Evolutionary conservation across 2,888 invertebrate species (phyloP).

Genomic region (Bellardia bayeri): DNA sequence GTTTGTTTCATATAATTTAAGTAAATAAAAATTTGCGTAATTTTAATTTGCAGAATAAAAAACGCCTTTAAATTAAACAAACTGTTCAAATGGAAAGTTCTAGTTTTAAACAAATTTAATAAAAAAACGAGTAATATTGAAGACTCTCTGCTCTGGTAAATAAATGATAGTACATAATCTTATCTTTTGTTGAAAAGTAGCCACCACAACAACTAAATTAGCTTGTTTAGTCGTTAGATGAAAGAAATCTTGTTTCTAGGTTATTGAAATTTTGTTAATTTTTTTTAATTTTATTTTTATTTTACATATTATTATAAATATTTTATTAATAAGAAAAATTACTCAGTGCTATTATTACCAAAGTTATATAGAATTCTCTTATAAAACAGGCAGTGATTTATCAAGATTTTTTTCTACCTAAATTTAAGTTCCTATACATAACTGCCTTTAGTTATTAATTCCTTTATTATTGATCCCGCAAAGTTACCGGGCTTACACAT

Average conservation of each 20-base stretch:
- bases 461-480: too few relatives aligned
- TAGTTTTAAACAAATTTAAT: neutral
- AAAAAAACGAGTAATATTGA: too few relatives aligned
- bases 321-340: too few relatives aligned
- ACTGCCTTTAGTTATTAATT: too few relatives aligned
- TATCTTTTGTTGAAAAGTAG: neutral
- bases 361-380: too few relatives aligned
- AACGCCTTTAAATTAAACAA: neutral
- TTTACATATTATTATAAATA: too few relatives aligned
- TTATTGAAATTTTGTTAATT: neutral
- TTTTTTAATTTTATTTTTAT: neutral
- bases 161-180: constrained; percentile 5
- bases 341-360: too few relatives aligned
- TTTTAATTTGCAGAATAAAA: neutral
- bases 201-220: neutral
- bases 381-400: too few relatives aligned
- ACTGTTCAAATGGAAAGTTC: constrained; percentile 17
- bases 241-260: constrained; percentile 1
- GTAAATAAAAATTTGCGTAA: neutral
- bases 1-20: neutral
- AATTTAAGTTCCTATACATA: too few relatives aligned
- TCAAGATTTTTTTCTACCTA: too few relatives aligned
- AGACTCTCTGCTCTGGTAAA: neutral
- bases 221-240: too few relatives aligned
- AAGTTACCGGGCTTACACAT: too few relatives aligned